Base-by-base conservation (phyloP, 2,888 invertebrate species). In the Kryphioiulus occultus region DNA sequence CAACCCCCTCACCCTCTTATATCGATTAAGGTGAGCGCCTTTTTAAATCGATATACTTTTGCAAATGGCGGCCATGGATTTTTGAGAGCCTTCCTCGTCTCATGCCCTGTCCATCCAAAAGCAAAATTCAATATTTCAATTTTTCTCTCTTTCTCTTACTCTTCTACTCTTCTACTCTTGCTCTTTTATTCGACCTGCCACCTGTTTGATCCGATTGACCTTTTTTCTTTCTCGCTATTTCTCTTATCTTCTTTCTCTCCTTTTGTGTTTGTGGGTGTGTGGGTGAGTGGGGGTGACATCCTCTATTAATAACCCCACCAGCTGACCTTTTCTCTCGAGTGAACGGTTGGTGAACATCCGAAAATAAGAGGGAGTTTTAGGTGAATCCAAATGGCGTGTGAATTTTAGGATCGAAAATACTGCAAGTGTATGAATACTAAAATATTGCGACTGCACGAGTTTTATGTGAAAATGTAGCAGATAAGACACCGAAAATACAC, bases 71-170 rank as follows among this genome's bases (percentile, higher is more conserved):
- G 5, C 1, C 3, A 39, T 3, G 44, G 44, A 4, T 15, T 44
- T 15, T 44, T 44, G 35, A 35, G 35, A 7, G 35, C 35, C 44
- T 10, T 44, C 59, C 59, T 59, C 59, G 7, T 35, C 59, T 59
- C 22, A n/a, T 9, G 4, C 22, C 59, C 22, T 7, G 22, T 59
- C 59, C 59, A 7, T 22, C 1, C 10, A n/a, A n/a, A 10, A 9
- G 5, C 59, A 22, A 59, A 59, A 59, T 59, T 59, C 59, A 59
- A 59, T 59, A 59, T 59, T 59, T 59, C 59, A 59, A 59, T 59
- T n/a, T 59, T n/a, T 59, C 22, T 59, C 44, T 44, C 15, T 44
- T 44, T 44, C 15, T 44, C 44, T 15, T 1, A 44, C 5, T 44
- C 7, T 15, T 4, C 59, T 47, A 7, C 59, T 7, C 22, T 59